phyloP scores from a whole-genome alignment of 2,113 vertebrate species.

The Cyanocitta stelleri region DNA sequence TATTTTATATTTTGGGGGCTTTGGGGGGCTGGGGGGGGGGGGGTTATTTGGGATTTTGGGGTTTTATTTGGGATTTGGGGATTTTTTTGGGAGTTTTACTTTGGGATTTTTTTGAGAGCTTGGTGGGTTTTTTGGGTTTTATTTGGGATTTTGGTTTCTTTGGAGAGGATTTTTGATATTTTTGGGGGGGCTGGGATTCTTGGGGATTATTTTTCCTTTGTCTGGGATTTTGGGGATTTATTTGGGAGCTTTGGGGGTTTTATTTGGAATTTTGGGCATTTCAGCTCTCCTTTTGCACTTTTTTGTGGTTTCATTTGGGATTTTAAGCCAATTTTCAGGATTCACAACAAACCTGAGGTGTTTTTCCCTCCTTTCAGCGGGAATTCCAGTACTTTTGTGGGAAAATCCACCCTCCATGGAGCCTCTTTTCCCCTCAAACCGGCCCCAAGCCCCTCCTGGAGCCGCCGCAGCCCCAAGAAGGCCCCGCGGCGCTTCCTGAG shows the following conservation, averaged over 20 bases:
- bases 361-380: constrained; percentile 6
- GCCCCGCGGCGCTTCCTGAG: constrained; percentile 68
- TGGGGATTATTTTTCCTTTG: no score
- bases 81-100: no score
- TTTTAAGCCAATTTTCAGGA: rapidly evolving
- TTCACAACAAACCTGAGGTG: rapidly evolving
- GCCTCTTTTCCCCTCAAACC: constrained; percentile 73
- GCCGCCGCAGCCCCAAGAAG: constrained; percentile 76
- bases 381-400: constrained; percentile 52
- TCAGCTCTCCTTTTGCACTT: no score
- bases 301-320: not conserved
- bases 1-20: no score
- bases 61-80: no score
- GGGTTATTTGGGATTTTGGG: not conserved
- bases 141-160: not conserved
- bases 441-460: constrained; percentile 64
- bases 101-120: not conserved
- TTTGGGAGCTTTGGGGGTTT: not conserved
- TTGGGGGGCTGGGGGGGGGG: no score
- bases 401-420: constrained; percentile 44
- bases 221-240: not conserved
- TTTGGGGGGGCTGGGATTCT: not conserved
- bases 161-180: not conserved
- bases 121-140: not conserved
- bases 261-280: not conserved